Evolutionary conservation across 2,888 invertebrate species (phyloP), one percentile per base, ranked within the genome.

Genomic region (Aphelenchoides bicaudatus): DNA sequence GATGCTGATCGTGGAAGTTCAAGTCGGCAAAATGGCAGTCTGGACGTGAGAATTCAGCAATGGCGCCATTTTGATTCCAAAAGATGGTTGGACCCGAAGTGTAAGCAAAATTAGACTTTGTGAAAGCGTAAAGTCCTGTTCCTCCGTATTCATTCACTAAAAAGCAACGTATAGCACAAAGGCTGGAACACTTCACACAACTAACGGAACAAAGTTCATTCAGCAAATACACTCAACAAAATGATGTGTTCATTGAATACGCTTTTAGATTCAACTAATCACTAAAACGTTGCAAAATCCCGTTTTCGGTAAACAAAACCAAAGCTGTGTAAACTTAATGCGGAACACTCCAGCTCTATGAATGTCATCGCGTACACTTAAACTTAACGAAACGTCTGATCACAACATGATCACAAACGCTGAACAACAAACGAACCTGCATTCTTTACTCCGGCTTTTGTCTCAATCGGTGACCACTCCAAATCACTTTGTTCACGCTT

Each of bases 101-200:
- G 37, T 47, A 51, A 16, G 16, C 52, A 28, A 16, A 51, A 21
- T 51, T 37, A 3, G 37, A 37, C 16, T 30, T n/a, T 8, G 23
- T 28, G 6, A 13, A 8, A 21, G 52, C 52, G 28, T 23, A 51
- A 8, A 51, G n/a, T 4, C 38, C 43, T 2, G 37, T n/a, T 34
- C 21, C 52, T 1, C 52, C 52, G 37, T 51, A 51, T 1, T 31
- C 52, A 16, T 51, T 51, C 6, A 51, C 52, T 51, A 34, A 34
- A 49, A 25, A 28, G n/a, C 31, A 30, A 51, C 16, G 2, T 37
- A 2, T 16, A 37, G 2, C 19, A 16, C 38, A 16, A 37, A 37
- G 38, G 38, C 16, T 2, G 16, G 2, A 16, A n/a, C n/a, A n/a
- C n/a, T n/a, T n/a, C n/a, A n/a, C n/a, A n/a, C n/a, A n/a, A n/a